These are phyloP conservation scores for Sphyrna mokarran DNA, from an alignment of 2,113 vertebrate species.

Conservation along the genomic window DNA sequence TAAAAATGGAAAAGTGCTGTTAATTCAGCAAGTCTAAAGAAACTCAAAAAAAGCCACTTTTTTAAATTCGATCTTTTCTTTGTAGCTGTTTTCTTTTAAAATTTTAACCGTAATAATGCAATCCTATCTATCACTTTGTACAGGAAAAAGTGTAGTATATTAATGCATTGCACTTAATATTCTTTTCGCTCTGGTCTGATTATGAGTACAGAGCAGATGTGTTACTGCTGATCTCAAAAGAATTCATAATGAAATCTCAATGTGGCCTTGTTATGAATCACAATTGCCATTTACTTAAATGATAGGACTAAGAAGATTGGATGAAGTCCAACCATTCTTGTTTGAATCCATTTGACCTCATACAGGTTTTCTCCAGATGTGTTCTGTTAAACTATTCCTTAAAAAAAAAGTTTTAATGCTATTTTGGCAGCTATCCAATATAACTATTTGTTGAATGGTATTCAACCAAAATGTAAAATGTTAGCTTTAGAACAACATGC, in stretches of 20 bases:
- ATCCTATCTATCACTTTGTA: neutral
- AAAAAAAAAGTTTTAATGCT: slow-evolving; percentile 23
- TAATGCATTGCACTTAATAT: neutral
- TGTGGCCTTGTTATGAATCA: slow-evolving; percentile 42
- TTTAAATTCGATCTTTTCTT: neutral
- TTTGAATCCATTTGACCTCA: slow-evolving; percentile 35
- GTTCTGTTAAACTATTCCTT: slow-evolving; percentile 29
- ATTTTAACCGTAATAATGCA: neutral
- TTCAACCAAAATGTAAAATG: slow-evolving; percentile 17
- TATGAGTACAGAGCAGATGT: slow-evolving; percentile 29
- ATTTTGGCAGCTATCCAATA: slow-evolving; percentile 22
- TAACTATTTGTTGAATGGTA: slow-evolving; percentile 4
- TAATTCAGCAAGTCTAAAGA: neutral
- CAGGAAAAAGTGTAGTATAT: neutral
- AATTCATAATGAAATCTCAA: slow-evolving; percentile 43
- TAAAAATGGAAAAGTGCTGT: slow-evolving; percentile 6
- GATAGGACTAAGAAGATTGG: slow-evolving; percentile 25
- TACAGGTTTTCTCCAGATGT: slow-evolving; percentile 36
- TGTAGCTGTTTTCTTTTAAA: neutral
- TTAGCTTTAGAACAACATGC: slow-evolving; percentile 28
- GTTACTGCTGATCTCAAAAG: slow-evolving; percentile 25
- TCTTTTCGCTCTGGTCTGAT: neutral
- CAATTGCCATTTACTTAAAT: neutral
- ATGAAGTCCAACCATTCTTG: slow-evolving; percentile 30
- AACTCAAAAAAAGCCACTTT: neutral